Evolutionary conservation across 2,888 invertebrate genomes (phyloP).

Genomic region (Agrotis clavis): DNA sequence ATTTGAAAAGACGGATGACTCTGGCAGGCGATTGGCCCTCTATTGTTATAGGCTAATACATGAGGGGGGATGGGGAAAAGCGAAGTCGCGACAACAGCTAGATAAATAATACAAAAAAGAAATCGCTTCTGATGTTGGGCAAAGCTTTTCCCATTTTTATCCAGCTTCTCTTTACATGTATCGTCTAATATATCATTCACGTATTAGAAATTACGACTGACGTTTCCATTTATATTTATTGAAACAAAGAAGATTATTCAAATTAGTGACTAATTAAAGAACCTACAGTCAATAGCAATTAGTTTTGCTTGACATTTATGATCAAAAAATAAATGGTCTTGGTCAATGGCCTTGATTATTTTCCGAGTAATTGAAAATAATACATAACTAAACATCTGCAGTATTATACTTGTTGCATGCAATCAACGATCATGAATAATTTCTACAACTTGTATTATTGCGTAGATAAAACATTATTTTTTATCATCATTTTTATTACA

Average conservation of each 20-base stretch:
- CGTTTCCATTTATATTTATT: too few relatives aligned
- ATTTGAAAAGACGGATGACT: too few relatives aligned
- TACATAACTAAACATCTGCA: conserved; percentile 1
- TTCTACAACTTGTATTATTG: background rate
- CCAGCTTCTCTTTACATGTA: too few relatives aligned
- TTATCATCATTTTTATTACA: conserved; percentile 4
- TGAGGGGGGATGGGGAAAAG: too few relatives aligned
- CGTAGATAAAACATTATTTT: background rate
- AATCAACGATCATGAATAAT: conserved; percentile 20
- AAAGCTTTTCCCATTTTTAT: too few relatives aligned
- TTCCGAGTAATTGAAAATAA: conserved; percentile 34
- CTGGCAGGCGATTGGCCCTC: too few relatives aligned
- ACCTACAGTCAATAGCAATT: conserved; percentile 11
- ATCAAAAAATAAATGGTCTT: conserved; percentile 4
- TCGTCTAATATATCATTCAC: too few relatives aligned
- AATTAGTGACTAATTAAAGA: conserved; percentile 3
- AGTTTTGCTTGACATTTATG: conserved; percentile 30
- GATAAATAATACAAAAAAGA: too few relatives aligned
- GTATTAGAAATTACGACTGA: too few relatives aligned
- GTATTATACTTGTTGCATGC: conserved; percentile 5
- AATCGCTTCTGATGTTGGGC: too few relatives aligned
- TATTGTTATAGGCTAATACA: too few relatives aligned
- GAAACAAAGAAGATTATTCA: background rate
- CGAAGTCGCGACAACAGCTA: too few relatives aligned
- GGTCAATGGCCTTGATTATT: conserved; percentile 13